Evolutionary conservation across 2,888 invertebrate genomes (phyloP), one percentile per base, ranked within the genome.

Genomic region (Yponomeuta plumbellus): DNA sequence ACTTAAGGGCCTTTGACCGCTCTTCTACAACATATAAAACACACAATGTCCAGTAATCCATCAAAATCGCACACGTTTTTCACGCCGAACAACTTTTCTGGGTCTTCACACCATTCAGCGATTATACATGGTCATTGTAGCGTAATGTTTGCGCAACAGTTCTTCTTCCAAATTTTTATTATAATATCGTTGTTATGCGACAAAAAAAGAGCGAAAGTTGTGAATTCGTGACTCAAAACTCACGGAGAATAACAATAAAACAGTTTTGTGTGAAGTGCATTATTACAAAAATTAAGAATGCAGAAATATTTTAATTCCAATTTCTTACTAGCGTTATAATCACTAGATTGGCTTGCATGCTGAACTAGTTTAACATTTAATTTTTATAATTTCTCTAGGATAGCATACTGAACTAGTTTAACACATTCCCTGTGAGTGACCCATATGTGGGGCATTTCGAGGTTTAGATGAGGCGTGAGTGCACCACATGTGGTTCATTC

Each of bases 131-230:
- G 75, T 17, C 17, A 52, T 52, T 52, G 17, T 52, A 52, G 17
- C 13, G 5, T 52, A 73, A 73, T 84, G 79, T 86, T 77, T 79
- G 80, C 80, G 73, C 80, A 79, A 80, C 76, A 71, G 72, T 79
- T 78, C 77, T 77, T 70, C 74, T 52, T 52, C 44, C 17, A 52
- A 17, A 17, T 52, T 52, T 52, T 52, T 52, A 17, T 52, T 34
- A 34, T 34, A 34, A 34, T 34, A 34, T 34, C 34, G 34, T 70
- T 65, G 69, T 66, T 61, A 58, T 61, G 66, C 70, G 73, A 75
- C 72, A 69, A 68, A 52, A 44, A 52, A 52, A 69, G 69, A 73
- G 74, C 68, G 73, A 72, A 72, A 74, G 69, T 74, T 75, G 77
- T 75, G 76, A 73, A 74, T 72, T 74, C 76, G 76, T 76, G 76